Evolutionary conservation across 2,797 vertebrate species (phyloP), one percentile per base, ranked within the genome.

Genomic region (Eleutherodactylus coqui): DNA sequence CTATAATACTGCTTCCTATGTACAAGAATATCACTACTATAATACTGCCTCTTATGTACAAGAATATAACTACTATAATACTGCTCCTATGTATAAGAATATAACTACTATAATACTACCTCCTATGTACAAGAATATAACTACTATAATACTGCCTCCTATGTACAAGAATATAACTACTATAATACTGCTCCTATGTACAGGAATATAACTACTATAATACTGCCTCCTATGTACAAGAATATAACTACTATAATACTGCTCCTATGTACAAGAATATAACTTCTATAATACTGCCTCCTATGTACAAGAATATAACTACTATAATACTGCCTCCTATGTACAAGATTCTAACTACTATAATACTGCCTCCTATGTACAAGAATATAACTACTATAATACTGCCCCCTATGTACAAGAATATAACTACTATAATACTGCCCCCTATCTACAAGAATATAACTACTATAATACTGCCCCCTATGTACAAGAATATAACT

Each of bases 241-340:
- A 64, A 64, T 64, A 64, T 64, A 64, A 64, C 29, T 64, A 34
- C 60, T 34, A 64, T 64, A 64, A 64, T 64, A 67, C 62, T 67
- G 62, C 34, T 13, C 64, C 19, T 69, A 38, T 69, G 19, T 69
- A 69, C 19, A 69, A 69, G 64, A 69, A 21, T 36, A 69, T 38
- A 64, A 64, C 60, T 64, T 32, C 60, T 64, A 64, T 64, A 64
- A 64, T 64, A 64, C 60, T 64, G 60, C 13, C 24, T 13, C 55
- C 55, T 58, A 24, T 55, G 21, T 55, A 58, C 24, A 58, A 27
- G n/a, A 58, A 58, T 58, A 27, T 55, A 55, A 55, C 51, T 55
- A 55, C 53, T 55, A 24, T 55, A n/a, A 55, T 55, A 55, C 53
- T 55, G 53, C 51, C 9, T 13, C 34, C 64, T 69, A 69, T 21